Percentiles rank a stretch among this genome's conserved stretches.
Conservation (phyloP, 1,140 invertebrate genomes). For the Cherax destructor region DNA sequence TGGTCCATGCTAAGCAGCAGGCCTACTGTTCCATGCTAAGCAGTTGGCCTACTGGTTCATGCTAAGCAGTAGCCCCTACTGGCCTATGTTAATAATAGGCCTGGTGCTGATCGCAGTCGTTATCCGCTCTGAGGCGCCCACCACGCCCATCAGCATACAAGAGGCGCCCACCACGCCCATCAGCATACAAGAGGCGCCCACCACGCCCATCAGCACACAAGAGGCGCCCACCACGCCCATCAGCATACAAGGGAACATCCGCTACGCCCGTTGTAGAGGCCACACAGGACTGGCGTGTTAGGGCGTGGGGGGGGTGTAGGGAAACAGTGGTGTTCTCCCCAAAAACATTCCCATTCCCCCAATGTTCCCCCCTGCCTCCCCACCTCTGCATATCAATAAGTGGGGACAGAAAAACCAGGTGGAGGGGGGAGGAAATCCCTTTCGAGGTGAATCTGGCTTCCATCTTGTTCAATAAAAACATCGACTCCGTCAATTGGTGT, state of each 20-base stretch:
- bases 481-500: slow-evolving; percentile 6
- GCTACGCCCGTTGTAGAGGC: background rate
- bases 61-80: background rate
- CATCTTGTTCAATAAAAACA: slow-evolving; percentile 29
- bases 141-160: background rate
- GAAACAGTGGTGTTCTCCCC: background rate
- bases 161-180: background rate
- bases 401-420: background rate
- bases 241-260: background rate
- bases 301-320: background rate
- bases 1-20: background rate
- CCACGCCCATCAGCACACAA: background rate
- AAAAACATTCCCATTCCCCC: background rate
- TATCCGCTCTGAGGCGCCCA: background rate
- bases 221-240: background rate
- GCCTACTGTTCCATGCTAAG: background rate
- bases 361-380: background rate
- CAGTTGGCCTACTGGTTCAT: background rate
- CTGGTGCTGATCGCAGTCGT: background rate
- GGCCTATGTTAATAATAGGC: background rate
- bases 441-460: background rate
- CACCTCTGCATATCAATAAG: slow-evolving; percentile 18
- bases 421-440: background rate
- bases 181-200: background rate
- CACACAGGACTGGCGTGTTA: background rate